phyloP scores from a whole-genome alignment of 2,797 vertebrate species.

The Sandelia bainsii region DNA sequence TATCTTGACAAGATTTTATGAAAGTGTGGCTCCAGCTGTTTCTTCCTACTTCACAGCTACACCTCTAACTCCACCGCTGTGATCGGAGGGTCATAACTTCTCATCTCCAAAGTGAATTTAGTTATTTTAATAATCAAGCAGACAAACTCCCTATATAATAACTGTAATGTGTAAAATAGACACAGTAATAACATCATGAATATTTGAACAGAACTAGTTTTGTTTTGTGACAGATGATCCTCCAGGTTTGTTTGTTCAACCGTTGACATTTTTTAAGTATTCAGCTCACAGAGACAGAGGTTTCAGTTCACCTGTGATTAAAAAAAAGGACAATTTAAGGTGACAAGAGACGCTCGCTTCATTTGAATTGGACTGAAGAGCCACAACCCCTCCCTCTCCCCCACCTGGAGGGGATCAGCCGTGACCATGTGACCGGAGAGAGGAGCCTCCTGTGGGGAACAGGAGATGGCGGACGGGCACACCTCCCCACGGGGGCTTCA shows the following conservation, averaged over 20 bases:
- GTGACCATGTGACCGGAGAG: conserved; percentile 35
- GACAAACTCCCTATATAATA: not conserved
- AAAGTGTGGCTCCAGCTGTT: not conserved
- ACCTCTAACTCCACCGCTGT: not conserved
- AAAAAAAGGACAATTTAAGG: conserved; percentile 29
- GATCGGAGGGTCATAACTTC: not conserved
- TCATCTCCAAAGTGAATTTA: conserved; percentile 8
- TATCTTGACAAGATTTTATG: not conserved
- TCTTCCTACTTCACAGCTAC: not conserved
- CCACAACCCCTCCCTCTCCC: not conserved
- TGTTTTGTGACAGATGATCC: not conserved
- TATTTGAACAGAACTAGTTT: not conserved
- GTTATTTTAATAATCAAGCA: not conserved
- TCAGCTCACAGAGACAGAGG: conserved; percentile 8
- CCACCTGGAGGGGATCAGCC: conserved; percentile 26
- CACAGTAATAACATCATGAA: not conserved
- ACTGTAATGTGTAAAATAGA: not conserved
- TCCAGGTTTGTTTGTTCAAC: conserved; percentile 4
- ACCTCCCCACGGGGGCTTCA: conserved; percentile 35
- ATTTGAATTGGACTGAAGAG: conserved; percentile 25
- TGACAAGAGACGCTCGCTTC: conserved; percentile 45
- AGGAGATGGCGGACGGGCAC: conserved; percentile 39
- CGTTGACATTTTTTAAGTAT: not conserved
- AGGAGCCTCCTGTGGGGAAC: conserved; percentile 47
- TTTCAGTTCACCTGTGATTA: conserved; percentile 9